These are phyloP conservation scores for Zaprionus lineosus DNA, from an alignment of 2,888 invertebrate species.

Conservation along the genomic window DNA sequence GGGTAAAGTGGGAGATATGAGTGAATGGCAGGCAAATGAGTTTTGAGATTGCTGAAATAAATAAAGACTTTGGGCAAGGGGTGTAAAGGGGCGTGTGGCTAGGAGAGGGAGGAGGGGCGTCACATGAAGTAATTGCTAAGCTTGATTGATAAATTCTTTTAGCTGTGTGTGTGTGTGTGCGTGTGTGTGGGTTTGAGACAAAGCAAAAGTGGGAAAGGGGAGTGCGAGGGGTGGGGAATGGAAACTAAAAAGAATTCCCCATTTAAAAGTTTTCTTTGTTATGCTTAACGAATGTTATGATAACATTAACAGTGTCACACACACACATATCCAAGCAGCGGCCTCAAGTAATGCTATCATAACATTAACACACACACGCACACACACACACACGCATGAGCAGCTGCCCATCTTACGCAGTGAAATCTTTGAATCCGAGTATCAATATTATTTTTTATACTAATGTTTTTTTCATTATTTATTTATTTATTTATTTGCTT, in stretches of 20 bases:
- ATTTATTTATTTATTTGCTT: too few relatives aligned
- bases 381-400: too few relatives aligned
- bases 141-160: conserved; percentile 39
- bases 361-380: too few relatives aligned
- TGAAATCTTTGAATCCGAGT: too few relatives aligned
- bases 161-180: not conserved
- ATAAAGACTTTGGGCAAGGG: conserved; percentile 26
- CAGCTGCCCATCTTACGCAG: too few relatives aligned
- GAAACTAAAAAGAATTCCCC: not conserved
- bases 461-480: too few relatives aligned
- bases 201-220: not conserved
- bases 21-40: conserved; percentile 6
- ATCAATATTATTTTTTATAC: too few relatives aligned
- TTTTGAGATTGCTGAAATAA: conserved; percentile 29
- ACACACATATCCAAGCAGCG: too few relatives aligned
- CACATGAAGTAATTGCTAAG: conserved; percentile 30
- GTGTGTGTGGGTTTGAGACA: conserved; percentile 14
- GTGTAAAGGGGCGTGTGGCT: too few relatives aligned
- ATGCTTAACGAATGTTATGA: not conserved
- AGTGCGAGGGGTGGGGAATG: too few relatives aligned
- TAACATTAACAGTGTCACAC: not conserved
- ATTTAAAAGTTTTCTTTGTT: not conserved
- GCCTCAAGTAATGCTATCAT: too few relatives aligned
- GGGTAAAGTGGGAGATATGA: too few relatives aligned
- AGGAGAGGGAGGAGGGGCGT: not conserved